Evolutionary conservation across 2,797 vertebrate genomes (phyloP).

Genomic region (Coregonus ussuriensis): DNA sequence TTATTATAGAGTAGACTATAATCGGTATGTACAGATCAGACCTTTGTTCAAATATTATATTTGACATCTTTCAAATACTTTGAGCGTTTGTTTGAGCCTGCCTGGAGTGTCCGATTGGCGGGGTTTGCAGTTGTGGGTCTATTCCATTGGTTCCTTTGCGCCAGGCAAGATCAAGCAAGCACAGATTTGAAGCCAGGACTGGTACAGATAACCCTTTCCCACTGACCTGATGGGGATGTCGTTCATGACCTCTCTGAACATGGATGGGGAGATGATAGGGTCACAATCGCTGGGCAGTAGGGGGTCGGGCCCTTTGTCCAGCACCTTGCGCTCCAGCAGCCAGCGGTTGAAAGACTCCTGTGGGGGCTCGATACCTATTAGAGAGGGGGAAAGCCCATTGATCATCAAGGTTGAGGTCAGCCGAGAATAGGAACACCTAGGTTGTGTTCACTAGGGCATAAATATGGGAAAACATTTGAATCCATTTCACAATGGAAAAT

Average conservation of each 20-base stretch:
- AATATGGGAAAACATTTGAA: not conserved
- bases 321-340: conserved; percentile 93
- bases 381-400: not conserved
- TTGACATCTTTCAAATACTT: too few relatives aligned
- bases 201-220: not conserved
- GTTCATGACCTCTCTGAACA: conserved; percentile 99
- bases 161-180: not conserved
- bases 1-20: too few relatives aligned
- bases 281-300: conserved; percentile 93
- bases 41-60: too few relatives aligned
- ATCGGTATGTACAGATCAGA: too few relatives aligned
- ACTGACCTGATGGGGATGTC: conserved; percentile 96
- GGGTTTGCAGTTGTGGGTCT: not conserved
- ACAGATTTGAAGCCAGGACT: not conserved
- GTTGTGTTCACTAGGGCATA: not conserved
- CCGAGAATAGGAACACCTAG: not conserved
- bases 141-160: not conserved
- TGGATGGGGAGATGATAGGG: conserved; percentile 91
- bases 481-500: not conserved
- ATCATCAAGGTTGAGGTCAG: not conserved
- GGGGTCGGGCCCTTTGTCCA: conserved; percentile 92
- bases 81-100: too few relatives aligned
- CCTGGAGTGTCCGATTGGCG: not conserved
- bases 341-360: conserved; percentile 98
- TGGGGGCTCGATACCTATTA: conserved; percentile 91